Percentiles rank a stretch among this genome's conserved stretches.
phyloP scores from a whole-genome alignment of 1,140 invertebrate species.

The Lepidurus packardi region DNA sequence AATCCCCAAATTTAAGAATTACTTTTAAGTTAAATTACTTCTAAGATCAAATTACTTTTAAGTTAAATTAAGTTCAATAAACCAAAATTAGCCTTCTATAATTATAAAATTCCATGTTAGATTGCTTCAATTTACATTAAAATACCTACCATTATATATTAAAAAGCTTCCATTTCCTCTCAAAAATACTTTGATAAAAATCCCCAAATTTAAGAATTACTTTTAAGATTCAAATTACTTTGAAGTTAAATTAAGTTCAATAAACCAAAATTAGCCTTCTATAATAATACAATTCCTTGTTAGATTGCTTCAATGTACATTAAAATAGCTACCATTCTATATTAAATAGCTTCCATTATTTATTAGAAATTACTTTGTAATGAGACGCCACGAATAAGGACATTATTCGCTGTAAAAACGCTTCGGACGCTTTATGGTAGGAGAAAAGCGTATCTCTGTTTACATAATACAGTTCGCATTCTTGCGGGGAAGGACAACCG shows the following conservation, averaged over 20 bases:
- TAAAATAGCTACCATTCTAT: no score
- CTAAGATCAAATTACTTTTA: not conserved
- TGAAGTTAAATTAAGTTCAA: no score
- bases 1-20: not conserved
- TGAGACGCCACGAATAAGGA: constrained; percentile 94
- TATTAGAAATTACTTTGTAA: constrained; percentile 64
- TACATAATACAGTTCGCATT: constrained; percentile 86
- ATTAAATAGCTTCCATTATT: no score
- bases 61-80: no score
- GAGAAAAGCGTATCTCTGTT: constrained; percentile 94
- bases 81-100: no score
- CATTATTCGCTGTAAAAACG: constrained; percentile 86
- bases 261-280: no score
- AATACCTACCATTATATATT: no score
- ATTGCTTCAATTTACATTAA: no score
- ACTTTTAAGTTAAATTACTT: no score
- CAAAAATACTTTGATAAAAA: not conserved
- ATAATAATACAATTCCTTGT: not conserved
- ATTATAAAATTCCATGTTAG: not conserved
- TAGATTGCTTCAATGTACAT: not conserved
- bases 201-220: not conserved
- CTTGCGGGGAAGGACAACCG: constrained; percentile 77
- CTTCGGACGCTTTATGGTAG: constrained; percentile 91
- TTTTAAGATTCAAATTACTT: no score
- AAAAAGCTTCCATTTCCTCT: not conserved